Evolutionary conservation across 2,113 vertebrate genomes (phyloP).

Genomic region (Propithecus coquereli): DNA sequence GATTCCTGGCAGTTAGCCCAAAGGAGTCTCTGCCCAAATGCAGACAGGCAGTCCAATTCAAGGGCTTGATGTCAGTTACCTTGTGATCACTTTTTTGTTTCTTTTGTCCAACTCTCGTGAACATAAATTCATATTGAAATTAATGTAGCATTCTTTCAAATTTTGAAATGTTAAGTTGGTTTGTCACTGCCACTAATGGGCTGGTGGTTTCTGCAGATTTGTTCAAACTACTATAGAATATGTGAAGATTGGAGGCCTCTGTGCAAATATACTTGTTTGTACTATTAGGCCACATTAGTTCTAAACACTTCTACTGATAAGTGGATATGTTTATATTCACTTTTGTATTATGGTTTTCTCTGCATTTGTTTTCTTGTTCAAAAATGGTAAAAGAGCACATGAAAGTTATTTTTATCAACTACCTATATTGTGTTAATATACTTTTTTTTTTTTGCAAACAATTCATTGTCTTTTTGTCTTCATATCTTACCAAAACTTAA

Average conservation of each 20-base stretch:
- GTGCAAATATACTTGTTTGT: neutral
- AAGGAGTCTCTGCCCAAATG: neutral
- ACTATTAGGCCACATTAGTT: neutral
- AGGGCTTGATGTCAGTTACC: neutral
- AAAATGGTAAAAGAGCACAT: neutral
- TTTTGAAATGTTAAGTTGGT: neutral
- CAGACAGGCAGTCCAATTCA: neutral
- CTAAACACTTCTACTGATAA: neutral
- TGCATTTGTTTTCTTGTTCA: neutral
- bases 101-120: neutral
- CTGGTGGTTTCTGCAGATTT: neutral
- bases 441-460: neutral
- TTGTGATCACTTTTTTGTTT: neutral
- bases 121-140: neutral
- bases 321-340: neutral
- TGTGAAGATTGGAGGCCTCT: neutral
- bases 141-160: neutral
- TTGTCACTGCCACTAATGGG: neutral
- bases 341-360: neutral
- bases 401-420: neutral
- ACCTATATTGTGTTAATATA: neutral
- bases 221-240: neutral
- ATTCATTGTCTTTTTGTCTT: neutral
- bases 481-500: neutral
- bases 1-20: too few species aligned